A percentile compares a stretch with the other conserved stretches of the same genome.
Evolutionary conservation across 92 coral and sea anemone genomes (phyloP).

Genomic region (Parazoanthus darwini): DNA sequence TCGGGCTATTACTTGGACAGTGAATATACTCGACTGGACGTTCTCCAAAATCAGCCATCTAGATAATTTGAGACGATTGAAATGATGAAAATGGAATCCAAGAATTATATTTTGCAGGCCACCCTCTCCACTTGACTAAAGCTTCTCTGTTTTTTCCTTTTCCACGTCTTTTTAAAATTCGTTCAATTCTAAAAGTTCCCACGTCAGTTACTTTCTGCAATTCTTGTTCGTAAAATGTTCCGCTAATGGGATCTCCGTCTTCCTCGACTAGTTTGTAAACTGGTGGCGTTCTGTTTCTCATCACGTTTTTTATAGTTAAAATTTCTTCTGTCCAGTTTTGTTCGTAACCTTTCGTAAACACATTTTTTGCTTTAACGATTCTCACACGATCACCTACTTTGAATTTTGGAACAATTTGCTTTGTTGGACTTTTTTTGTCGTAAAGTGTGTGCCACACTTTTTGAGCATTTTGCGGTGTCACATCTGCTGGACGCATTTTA

Average conservation of each 20-base stretch:
- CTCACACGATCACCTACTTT: background rate
- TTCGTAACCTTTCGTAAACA: background rate
- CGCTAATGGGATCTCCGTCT: background rate
- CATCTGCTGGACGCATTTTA: constrained; percentile 18
- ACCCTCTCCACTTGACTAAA: background rate
- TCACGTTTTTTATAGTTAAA: background rate
- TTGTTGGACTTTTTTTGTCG: background rate
- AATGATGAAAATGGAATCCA: background rate
- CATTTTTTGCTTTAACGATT: background rate
- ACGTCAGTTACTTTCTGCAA: background rate
- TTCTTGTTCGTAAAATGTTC: background rate
- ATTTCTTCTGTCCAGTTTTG: background rate
- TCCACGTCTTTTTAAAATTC: background rate
- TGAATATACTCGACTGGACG: too few relatives aligned
- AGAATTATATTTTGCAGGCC: background rate
- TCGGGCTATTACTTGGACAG: background rate
- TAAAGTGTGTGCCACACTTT: background rate
- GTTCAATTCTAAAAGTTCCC: background rate
- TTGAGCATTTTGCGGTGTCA: constrained; percentile 14
- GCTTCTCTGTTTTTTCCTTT: background rate
- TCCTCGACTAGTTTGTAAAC: background rate
- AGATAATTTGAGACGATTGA: background rate
- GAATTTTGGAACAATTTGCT: background rate
- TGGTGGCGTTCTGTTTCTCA: background rate
- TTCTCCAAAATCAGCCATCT: too few relatives aligned